Percentiles rank a stretch among this genome's conserved stretches.
phyloP scores from a whole-genome alignment of 1,140 invertebrate species.

The Papilio glaucus region DNA sequence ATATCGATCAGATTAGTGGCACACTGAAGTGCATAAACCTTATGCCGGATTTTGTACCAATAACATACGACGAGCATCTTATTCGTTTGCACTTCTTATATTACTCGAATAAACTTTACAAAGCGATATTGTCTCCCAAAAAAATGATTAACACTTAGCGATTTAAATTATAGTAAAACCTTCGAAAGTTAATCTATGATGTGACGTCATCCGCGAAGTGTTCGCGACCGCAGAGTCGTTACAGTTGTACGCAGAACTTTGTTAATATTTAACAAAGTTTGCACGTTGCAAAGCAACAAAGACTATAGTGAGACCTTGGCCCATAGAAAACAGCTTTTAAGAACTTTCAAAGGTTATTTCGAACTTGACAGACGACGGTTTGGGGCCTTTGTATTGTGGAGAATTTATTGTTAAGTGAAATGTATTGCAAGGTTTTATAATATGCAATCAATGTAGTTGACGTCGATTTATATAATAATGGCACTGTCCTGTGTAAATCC shows the following conservation, averaged over 20 bases:
- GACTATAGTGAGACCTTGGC: background rate
- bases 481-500: too few relatives aligned
- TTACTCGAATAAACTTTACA: too few relatives aligned
- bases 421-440: background rate
- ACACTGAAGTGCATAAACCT: too few relatives aligned
- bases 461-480: background rate
- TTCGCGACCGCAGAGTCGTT: background rate
- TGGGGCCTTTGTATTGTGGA: background rate
- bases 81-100: too few relatives aligned
- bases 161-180: too few relatives aligned
- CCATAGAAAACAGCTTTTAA: conserved; percentile 9
- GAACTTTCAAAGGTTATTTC: conserved; percentile 9
- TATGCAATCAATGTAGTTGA: background rate
- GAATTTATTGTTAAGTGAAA: background rate
- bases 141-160: conserved; percentile 5
- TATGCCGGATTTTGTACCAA: too few relatives aligned
- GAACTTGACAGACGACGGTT: background rate
- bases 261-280: conserved; percentile 4
- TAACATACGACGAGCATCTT: too few relatives aligned
- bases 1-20: too few relatives aligned
- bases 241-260: too few relatives aligned
- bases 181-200: background rate
- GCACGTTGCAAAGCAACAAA: background rate
- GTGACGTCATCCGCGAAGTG: background rate
- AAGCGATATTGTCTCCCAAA: background rate